Evolutionary conservation across 2,888 invertebrate genomes (phyloP).

Genomic region (Sesia apiformis): DNA sequence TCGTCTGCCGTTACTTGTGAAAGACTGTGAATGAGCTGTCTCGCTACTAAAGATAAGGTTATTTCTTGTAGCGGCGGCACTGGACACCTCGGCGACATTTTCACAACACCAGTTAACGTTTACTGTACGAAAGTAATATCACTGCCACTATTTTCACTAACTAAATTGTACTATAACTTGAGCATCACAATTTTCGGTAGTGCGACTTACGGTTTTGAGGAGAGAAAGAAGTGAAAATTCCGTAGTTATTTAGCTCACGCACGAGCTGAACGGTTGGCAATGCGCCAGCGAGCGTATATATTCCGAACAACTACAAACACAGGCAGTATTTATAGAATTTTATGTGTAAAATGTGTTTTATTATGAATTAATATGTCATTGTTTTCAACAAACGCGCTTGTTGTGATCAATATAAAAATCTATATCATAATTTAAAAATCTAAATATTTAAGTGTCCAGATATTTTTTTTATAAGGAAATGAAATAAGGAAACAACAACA

Average conservation of each 20-base stretch:
- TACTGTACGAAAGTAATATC: constrained; percentile 22
- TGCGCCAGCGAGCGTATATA: constrained; percentile 59
- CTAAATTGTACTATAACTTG: constrained; percentile 26
- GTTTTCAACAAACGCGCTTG: background rate
- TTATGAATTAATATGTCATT: background rate
- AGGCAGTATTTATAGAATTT: constrained; percentile 61
- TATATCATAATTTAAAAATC: background rate
- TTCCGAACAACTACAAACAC: constrained; percentile 55
- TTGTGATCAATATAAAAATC: background rate
- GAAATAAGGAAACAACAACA: no score
- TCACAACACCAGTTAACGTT: constrained; percentile 22
- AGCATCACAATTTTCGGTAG: constrained; percentile 39
- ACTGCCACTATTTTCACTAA: constrained; percentile 24
- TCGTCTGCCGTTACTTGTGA: constrained; percentile 76
- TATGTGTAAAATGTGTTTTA: constrained; percentile 57
- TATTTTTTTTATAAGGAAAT: no score
- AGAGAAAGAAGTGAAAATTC: constrained; percentile 54
- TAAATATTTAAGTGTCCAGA: no score
- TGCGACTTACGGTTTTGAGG: constrained; percentile 39
- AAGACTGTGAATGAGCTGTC: constrained; percentile 76
- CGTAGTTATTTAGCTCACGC: constrained; percentile 56
- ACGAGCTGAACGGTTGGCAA: constrained; percentile 46
- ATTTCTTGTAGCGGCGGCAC: constrained; percentile 76
- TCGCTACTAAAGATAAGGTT: constrained; percentile 75
- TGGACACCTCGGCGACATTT: constrained; percentile 78